phyloP scores from a whole-genome alignment of 2,888 invertebrate genomes.

The Perizoma affinitatum region DNA sequence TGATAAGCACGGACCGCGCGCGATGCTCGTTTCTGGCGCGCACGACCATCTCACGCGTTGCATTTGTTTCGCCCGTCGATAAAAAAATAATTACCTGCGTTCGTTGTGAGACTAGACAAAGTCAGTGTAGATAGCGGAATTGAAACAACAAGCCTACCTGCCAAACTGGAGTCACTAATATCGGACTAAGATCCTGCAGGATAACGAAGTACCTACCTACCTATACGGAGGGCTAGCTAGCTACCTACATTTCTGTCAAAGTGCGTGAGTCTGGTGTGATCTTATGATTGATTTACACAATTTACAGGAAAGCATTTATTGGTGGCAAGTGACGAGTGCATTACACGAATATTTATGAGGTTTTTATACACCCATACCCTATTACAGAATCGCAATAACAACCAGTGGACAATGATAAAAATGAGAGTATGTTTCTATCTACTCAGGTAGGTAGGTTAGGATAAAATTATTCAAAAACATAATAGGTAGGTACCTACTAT shows the following conservation, averaged over 20 bases:
- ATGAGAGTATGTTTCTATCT: no score
- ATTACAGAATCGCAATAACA: constrained; percentile 10
- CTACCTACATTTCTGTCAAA: constrained; percentile 68
- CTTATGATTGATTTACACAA: constrained; percentile 35
- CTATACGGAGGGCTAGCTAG: constrained; percentile 42
- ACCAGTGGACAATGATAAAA: neutral
- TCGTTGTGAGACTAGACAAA: neutral
- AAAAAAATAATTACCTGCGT: constrained; percentile 15
- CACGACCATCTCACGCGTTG: constrained; percentile 47
- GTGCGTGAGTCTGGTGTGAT: constrained; percentile 57
- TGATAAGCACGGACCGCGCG: constrained; percentile 72
- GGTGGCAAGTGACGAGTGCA: constrained; percentile 52
- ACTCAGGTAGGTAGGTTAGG: no score
- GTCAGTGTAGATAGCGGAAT: neutral
- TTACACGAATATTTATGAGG: constrained; percentile 44
- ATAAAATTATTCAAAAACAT: no score
- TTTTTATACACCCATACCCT: constrained; percentile 18
- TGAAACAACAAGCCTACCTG: neutral
- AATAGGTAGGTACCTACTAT: no score
- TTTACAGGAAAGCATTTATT: constrained; percentile 57
- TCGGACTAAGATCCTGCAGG: neutral
- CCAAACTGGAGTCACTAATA: neutral
- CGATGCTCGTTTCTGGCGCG: constrained; percentile 59
- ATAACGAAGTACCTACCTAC: neutral
- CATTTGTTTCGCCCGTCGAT: constrained; percentile 35